Conservation (phyloP, 2,113 vertebrate species). For the Oryzias celebensis region DNA sequence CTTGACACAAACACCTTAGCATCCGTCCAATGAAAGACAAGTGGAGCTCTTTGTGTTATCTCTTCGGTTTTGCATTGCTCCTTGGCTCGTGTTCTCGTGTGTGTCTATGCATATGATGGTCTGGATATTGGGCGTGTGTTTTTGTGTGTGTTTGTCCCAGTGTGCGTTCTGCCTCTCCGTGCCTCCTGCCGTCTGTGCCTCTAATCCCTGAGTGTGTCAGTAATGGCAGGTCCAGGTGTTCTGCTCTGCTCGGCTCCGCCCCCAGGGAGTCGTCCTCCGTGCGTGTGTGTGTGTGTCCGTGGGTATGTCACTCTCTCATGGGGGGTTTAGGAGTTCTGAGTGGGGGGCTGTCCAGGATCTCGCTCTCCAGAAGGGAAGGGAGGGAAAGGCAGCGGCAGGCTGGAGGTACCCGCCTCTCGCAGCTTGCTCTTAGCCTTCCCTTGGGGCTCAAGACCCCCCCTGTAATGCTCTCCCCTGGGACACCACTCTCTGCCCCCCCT, state of each 20-base stretch:
- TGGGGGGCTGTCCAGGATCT: conserved; percentile 65
- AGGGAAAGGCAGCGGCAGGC: conserved; percentile 50
- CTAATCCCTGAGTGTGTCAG: conserved; percentile 76
- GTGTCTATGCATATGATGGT: conserved; percentile 45
- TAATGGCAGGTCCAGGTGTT: conserved; percentile 85
- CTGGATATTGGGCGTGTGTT: conserved; percentile 10
- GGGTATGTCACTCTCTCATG: conserved; percentile 43
- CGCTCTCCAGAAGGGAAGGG: conserved; percentile 66
- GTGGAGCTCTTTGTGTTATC: not conserved
- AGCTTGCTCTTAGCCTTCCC: conserved; percentile 68
- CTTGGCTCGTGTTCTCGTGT: conserved; percentile 31
- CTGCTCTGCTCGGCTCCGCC: conserved; percentile 71
- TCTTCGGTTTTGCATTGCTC: conserved; percentile 9
- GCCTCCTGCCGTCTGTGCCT: conserved; percentile 74
- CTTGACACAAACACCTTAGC: no score
- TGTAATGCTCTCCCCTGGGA: conserved; percentile 27
- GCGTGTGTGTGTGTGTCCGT: conserved; percentile 24
- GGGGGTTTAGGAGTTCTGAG: conserved; percentile 61
- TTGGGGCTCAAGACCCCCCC: conserved; percentile 56
- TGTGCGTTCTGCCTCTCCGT: conserved; percentile 57
- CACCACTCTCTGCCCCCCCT: conserved; percentile 28
- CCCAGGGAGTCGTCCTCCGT: conserved; percentile 55
- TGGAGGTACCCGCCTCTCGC: conserved; percentile 77
- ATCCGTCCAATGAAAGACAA: no score
- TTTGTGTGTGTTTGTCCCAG: conserved; percentile 45